Base-by-base conservation (phyloP, 2,888 invertebrate genomes). In the Ernsta delagoae region DNA sequence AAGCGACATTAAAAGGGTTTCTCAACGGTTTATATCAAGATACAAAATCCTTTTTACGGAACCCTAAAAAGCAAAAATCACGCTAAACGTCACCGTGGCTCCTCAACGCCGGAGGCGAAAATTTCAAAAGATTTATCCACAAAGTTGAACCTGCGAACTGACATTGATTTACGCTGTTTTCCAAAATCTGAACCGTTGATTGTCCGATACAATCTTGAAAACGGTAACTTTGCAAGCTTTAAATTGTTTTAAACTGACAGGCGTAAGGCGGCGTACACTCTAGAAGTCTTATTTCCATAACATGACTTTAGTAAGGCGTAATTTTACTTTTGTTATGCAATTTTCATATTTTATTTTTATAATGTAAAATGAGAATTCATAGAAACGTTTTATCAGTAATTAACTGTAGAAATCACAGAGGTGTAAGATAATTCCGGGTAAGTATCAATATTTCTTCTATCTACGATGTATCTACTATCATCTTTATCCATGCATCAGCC, bases 141-240 rank as follows among this genome's bases (percentile, higher is more conserved):
- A 68, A 68, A 68, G 45, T 68, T 68, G 8, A n/a, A 43, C 56
- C 60, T 45, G 36, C 54, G 24, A 16, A 61, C 61, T 16, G 65
- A 74, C 69, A 53, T 70, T 74, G 70, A 73, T 71, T 73, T 73
- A 73, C 70, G 71, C 65, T 74, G 67, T 72, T 73, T 71, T 71
- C 70, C 61, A 41, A 50, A 56, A 68, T 62, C 61, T 56, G 61
- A 45, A 9, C 62, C 48, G 67, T 62, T 68, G 67, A 68, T 68
- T 61, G 54, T 45, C 56, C 57, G 60, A 62, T 68, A 68, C 56
- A 56, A 62, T 68, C 60, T 62, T 43, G 56, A 7, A 60, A n/a
- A 31, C 16, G 50, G 50, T 50, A 45, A 67, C 43, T 61, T 61
- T 9, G 11, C n/a, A 39, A 62, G 57, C 50, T 68, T 68, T 68